Evolutionary conservation across 2,113 vertebrate genomes (phyloP).

Genomic region (Psophia crepitans): DNA sequence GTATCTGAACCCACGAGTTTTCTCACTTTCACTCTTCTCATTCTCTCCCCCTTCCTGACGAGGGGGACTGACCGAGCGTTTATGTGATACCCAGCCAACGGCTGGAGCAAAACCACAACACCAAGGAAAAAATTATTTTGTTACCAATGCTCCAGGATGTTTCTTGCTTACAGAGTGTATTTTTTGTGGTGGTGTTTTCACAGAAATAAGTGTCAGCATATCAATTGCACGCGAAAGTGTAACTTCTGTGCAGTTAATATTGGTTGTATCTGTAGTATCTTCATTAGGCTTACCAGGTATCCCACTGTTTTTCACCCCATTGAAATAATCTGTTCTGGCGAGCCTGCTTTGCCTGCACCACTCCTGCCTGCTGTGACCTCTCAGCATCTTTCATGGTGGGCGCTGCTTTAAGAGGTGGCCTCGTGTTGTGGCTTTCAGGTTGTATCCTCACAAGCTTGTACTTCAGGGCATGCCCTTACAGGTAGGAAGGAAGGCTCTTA

Average conservation of each 20-base stretch:
- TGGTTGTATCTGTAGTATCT: background rate
- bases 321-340: background rate
- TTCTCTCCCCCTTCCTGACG: too few species aligned
- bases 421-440: background rate
- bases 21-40: too few species aligned
- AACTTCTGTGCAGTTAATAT: background rate
- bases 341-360: background rate
- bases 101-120: too few species aligned
- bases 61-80: too few species aligned
- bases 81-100: too few species aligned
- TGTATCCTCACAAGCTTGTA: rapidly evolving
- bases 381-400: background rate
- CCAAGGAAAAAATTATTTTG: background rate
- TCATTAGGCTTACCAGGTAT: background rate
- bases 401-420: background rate
- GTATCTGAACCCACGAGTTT: too few species aligned
- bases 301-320: background rate
- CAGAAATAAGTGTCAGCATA: background rate
- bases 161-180: background rate
- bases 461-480: background rate
- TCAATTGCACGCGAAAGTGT: background rate
- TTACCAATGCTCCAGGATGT: background rate
- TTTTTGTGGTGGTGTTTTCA: background rate
- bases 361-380: background rate
- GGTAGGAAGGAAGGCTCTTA: background rate